phyloP scores from a whole-genome alignment of 2,888 invertebrate species.

The Electrophaes corylata region DNA sequence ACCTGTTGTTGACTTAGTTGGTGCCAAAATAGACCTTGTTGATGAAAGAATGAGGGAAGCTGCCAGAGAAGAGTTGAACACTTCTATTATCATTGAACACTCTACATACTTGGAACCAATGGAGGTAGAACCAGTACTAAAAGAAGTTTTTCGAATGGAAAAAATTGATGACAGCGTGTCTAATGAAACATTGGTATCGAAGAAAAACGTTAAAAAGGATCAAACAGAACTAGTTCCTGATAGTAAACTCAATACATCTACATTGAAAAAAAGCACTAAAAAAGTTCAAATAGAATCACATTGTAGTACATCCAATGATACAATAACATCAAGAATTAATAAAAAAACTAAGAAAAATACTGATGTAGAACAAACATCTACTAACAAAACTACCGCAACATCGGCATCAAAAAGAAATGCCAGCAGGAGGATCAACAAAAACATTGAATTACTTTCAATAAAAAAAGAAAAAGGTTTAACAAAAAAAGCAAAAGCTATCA shows the following conservation, averaged over 20 bases:
- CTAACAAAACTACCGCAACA: not conserved
- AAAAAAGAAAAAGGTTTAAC: conserved; percentile 29
- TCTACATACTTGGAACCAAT: conserved; percentile 20
- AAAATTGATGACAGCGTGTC: conserved; percentile 41
- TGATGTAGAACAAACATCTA: not conserved
- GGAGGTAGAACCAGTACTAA: conserved; percentile 46
- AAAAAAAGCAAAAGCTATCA: conserved; percentile 32
- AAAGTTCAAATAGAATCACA: not conserved
- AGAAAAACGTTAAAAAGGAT: not conserved
- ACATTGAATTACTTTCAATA: conserved; percentile 29
- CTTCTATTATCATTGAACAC: conserved; percentile 52
- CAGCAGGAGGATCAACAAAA: conserved; percentile 16
- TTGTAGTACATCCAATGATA: conserved; percentile 9
- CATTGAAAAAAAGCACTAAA: not conserved
- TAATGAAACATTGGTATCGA: conserved; percentile 18
- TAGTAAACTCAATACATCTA: not conserved
- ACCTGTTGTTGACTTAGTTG: conserved; percentile 42
- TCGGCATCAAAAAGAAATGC: conserved; percentile 9
- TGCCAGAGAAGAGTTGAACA: conserved; percentile 51
- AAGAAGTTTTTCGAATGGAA: conserved; percentile 55
- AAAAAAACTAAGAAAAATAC: conserved; percentile 21
- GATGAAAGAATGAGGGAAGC: conserved; percentile 66
- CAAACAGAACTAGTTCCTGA: not conserved
- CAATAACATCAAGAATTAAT: conserved; percentile 35
- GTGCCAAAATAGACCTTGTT: conserved; percentile 1